Conservation (phyloP, 2,113 vertebrate species). For the Tachuris rubrigastra region DNA sequence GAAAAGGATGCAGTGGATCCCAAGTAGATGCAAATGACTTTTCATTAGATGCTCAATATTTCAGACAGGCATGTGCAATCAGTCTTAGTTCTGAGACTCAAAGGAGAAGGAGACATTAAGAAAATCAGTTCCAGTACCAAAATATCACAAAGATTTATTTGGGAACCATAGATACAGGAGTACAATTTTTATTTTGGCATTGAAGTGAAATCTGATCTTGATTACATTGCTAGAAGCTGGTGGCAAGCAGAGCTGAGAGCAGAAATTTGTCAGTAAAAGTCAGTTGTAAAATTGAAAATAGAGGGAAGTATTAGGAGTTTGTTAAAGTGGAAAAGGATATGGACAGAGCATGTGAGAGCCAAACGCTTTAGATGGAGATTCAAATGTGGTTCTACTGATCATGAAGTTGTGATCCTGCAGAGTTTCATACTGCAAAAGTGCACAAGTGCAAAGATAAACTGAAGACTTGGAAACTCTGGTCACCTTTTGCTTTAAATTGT, state of each 20-base stretch:
- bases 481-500: neutral
- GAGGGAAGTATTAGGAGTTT: neutral
- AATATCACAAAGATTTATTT: neutral
- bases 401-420: neutral
- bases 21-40: neutral
- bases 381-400: neutral
- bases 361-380: neutral
- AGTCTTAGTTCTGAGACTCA: neutral
- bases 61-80: neutral
- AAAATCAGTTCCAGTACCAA: neutral
- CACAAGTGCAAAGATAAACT: neutral
- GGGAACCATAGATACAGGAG: neutral
- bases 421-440: neutral
- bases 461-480: neutral
- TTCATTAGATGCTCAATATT: neutral
- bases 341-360: neutral
- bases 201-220: neutral
- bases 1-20: neutral
- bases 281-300: neutral
- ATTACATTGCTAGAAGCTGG: neutral
- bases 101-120: neutral
- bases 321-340: neutral
- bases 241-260: neutral
- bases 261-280: slow-evolving; percentile 20
- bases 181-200: neutral